A percentile compares a stretch with the other conserved stretches of the same genome.
Evolutionary conservation across 2,888 invertebrate species (phyloP).

Genomic region (Callimorpha dominula): DNA sequence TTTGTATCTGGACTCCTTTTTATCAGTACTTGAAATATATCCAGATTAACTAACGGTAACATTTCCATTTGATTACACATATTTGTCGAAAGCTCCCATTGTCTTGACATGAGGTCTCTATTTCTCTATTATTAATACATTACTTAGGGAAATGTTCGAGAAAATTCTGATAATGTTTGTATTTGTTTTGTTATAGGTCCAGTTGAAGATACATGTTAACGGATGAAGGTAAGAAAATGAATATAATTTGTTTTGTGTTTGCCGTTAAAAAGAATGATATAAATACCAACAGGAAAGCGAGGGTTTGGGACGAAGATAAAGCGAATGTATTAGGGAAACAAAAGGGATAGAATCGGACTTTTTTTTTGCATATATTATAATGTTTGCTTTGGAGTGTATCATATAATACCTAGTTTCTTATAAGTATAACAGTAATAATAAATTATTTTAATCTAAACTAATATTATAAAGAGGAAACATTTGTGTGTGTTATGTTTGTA

Average conservation of each 20-base stretch:
- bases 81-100: neutral
- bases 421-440: no score
- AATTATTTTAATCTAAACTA: no score
- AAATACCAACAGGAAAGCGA: no score
- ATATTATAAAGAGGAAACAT: no score
- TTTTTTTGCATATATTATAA: no score
- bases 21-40: neutral
- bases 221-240: constrained; percentile 3
- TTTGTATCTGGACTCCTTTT: neutral
- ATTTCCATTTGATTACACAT: neutral
- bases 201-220: neutral
- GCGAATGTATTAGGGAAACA: neutral
- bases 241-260: neutral
- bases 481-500: no score
- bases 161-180: neutral
- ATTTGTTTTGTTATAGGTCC: constrained; percentile 2
- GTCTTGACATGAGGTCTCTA: neutral
- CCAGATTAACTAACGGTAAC: neutral
- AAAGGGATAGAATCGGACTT: neutral
- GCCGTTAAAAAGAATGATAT: no score
- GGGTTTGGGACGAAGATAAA: neutral
- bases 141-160: neutral
- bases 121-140: constrained; percentile 2
- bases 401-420: no score
- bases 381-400: no score